Conservation (phyloP, 2,113 vertebrate genomes). For the Nyctibius bracteatus region DNA sequence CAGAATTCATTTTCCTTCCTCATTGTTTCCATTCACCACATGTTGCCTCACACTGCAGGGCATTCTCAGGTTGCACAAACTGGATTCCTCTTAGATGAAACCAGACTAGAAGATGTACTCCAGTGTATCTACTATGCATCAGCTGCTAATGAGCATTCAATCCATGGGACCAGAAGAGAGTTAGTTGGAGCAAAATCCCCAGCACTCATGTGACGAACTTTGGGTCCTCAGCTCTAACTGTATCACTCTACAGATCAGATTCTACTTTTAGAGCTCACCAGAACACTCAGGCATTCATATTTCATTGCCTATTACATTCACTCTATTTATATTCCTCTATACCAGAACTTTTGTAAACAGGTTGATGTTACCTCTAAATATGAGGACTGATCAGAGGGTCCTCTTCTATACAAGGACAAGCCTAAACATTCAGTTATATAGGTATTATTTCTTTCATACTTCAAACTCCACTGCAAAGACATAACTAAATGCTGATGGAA, state of each 20-base stretch:
- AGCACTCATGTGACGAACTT: rapidly evolving
- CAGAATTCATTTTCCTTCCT: not conserved
- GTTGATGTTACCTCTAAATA: not conserved
- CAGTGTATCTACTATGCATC: not conserved
- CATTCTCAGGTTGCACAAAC: not conserved
- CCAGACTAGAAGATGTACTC: not conserved
- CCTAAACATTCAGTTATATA: not conserved
- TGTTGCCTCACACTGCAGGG: not conserved
- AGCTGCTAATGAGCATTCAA: not conserved
- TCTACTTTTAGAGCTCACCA: not conserved
- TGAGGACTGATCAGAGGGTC: not conserved
- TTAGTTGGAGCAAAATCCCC: rapidly evolving
- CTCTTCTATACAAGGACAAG: not conserved
- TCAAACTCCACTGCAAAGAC: not conserved
- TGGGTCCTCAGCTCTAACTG: not conserved
- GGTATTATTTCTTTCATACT: not conserved
- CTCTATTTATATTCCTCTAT: not conserved
- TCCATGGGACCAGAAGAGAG: not conserved
- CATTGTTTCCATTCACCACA: not conserved
- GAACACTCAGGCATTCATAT: not conserved
- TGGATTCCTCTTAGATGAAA: not conserved
- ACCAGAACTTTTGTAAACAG: not conserved
- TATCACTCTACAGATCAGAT: not conserved
- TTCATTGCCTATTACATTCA: not conserved
- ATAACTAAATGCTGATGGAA: not conserved